phyloP scores from a whole-genome alignment of 2,888 invertebrate species.

The Tryphoninae sp. region DNA sequence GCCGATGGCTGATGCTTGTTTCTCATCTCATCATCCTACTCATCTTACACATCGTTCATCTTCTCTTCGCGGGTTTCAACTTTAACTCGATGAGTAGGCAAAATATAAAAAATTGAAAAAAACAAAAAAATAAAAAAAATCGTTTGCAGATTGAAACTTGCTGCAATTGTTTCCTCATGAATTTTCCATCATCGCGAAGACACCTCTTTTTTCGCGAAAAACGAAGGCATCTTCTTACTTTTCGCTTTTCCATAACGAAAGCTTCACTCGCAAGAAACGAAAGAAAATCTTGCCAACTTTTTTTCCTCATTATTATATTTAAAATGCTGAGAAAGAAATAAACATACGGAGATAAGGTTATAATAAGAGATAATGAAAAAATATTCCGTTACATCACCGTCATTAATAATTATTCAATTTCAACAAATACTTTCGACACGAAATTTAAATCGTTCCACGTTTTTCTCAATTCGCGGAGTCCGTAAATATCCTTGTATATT shows the following conservation, averaged over 20 bases:
- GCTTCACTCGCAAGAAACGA: background rate
- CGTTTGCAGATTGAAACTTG: background rate
- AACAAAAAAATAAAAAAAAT: conserved; percentile 31
- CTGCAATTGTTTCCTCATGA: background rate
- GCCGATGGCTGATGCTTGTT: conserved; percentile 34
- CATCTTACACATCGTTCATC: background rate
- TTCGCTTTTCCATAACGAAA: background rate
- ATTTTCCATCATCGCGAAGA: background rate
- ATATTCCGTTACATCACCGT: too few relatives aligned
- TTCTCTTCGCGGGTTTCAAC: conserved; percentile 28
- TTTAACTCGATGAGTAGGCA: conserved; percentile 45
- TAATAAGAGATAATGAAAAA: too few relatives aligned
- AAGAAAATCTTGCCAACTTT: background rate
- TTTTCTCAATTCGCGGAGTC: background rate
- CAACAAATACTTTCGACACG: too few relatives aligned
- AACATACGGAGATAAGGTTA: too few relatives aligned
- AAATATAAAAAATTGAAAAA: conserved; percentile 30
- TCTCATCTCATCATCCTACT: conserved; percentile 1
- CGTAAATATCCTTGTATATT: background rate
- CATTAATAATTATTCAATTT: too few relatives aligned
- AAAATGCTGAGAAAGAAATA: too few relatives aligned
- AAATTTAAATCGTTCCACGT: too few relatives aligned
- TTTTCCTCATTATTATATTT: background rate
- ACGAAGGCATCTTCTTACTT: background rate
- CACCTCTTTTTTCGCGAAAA: background rate